phyloP scores from a whole-genome alignment of 1,140 invertebrate genomes.

The Drosophila dunni region DNA sequence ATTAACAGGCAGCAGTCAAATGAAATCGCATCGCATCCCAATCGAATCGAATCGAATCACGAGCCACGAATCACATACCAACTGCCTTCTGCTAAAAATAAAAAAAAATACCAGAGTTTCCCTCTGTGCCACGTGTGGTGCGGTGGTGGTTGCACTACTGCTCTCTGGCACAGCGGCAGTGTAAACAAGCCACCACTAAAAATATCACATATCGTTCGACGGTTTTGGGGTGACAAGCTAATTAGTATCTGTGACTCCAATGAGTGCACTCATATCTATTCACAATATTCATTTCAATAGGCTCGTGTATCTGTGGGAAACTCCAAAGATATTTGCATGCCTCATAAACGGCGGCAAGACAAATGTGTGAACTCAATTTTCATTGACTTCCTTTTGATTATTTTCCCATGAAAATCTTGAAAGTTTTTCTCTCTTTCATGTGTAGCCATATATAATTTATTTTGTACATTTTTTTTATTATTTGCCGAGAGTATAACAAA shows the following conservation, averaged over 20 bases:
- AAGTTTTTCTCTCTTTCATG: background rate
- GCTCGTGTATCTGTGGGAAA: conserved; percentile 35
- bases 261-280: conserved; percentile 8
- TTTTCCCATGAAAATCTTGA: conserved; percentile 39
- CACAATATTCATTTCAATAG: conserved; percentile 11
- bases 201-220: conserved; percentile 69
- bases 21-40: conserved; percentile 39
- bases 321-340: conserved; percentile 44
- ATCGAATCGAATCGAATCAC: conserved; percentile 28
- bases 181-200: conserved; percentile 73
- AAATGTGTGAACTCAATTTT: conserved; percentile 28
- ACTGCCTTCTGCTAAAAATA: conserved; percentile 65
- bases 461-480: background rate
- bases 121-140: conserved; percentile 3
- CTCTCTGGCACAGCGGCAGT: conserved; percentile 8
- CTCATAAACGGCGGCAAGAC: conserved; percentile 31
- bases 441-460: background rate
- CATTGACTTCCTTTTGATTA: conserved; percentile 16
- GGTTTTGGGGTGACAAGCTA: conserved; percentile 51
- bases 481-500: background rate
- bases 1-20: conserved; percentile 60
- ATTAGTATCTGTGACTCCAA: conserved; percentile 53
- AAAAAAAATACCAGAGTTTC: conserved; percentile 28
- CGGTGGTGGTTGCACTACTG: conserved; percentile 6
- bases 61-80: conserved; percentile 23